A percentile compares a stretch with the other conserved stretches of the same genome.
Evolutionary conservation across 2,113 vertebrate genomes (phyloP).

Genomic region (Zonotrichia leucophrys): DNA sequence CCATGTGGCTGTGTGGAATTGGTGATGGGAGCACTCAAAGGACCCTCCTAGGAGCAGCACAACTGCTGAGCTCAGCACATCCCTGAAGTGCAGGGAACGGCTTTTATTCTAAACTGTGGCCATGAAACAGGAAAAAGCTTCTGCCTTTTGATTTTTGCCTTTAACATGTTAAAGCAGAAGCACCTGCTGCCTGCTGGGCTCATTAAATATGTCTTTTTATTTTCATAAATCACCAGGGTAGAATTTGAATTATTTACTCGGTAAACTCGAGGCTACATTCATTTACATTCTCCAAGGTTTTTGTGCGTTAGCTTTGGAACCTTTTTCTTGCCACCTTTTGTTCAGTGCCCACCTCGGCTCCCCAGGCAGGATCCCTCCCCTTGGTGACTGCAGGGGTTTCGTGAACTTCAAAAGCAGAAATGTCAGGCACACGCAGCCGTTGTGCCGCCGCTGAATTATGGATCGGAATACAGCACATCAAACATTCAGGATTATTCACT

Average conservation of each 20-base stretch:
- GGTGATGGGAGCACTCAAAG: accelerated
- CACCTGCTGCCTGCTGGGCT: constrained; percentile 33
- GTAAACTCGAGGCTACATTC: not conserved
- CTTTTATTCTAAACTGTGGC: not conserved
- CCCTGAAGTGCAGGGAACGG: not conserved
- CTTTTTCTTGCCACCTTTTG: not conserved
- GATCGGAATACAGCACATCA: constrained; percentile 33
- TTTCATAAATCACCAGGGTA: not conserved
- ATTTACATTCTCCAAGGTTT: not conserved
- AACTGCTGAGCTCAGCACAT: not conserved
- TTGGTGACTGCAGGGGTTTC: not conserved
- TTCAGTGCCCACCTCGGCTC: not conserved
- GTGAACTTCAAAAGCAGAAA: constrained; percentile 5
- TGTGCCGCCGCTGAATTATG: constrained; percentile 31
- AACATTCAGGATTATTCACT: constrained; percentile 5
- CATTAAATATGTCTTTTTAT: constrained; percentile 22
- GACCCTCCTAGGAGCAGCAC: not conserved
- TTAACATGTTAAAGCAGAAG: not conserved
- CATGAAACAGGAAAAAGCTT: not conserved
- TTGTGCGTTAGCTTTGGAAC: not conserved
- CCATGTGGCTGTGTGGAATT: not conserved
- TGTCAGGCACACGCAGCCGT: not conserved
- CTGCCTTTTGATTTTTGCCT: constrained; percentile 21
- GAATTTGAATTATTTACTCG: not conserved
- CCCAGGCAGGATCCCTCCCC: not conserved